phyloP scores from a whole-genome alignment of 2,797 vertebrate genomes.

The Alectoris magna region DNA sequence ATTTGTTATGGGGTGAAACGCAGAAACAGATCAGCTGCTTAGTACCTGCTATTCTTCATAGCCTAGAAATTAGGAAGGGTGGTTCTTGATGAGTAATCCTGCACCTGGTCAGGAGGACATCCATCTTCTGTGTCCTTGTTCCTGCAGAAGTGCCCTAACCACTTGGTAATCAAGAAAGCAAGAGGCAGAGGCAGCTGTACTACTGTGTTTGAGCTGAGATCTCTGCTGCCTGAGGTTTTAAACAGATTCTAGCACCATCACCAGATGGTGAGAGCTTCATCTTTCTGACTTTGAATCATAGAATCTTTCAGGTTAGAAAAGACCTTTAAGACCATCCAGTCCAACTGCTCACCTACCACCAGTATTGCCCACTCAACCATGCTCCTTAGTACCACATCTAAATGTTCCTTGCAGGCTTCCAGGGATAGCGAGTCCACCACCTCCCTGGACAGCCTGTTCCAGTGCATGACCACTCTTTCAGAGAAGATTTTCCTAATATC shows the following conservation, averaged over 20 bases:
- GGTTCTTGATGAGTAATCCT: background rate
- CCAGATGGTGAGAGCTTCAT: background rate
- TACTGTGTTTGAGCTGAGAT: background rate
- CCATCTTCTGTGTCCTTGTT: background rate
- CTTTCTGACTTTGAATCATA: background rate
- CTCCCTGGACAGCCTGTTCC: too few relatives aligned
- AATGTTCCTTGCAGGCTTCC: too few relatives aligned
- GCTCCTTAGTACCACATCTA: too few relatives aligned
- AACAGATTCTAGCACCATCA: background rate
- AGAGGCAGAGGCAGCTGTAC: background rate
- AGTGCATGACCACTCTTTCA: too few relatives aligned
- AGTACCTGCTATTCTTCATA: background rate
- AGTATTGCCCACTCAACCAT: too few relatives aligned
- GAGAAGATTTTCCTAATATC: too few relatives aligned
- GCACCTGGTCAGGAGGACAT: background rate
- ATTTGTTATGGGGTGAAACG: background rate
- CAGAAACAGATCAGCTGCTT: background rate
- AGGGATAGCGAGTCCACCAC: too few relatives aligned
- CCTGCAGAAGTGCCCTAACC: background rate
- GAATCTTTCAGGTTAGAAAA: too few relatives aligned
- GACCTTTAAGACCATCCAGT: too few relatives aligned
- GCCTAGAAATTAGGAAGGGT: background rate
- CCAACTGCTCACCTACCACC: too few relatives aligned
- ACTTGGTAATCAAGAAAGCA: background rate
- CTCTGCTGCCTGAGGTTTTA: accelerated